Percentiles rank a stretch among this genome's conserved stretches.
Conservation (phyloP, 1,140 invertebrate species). For the Ceratosolen fusciceps region DNA sequence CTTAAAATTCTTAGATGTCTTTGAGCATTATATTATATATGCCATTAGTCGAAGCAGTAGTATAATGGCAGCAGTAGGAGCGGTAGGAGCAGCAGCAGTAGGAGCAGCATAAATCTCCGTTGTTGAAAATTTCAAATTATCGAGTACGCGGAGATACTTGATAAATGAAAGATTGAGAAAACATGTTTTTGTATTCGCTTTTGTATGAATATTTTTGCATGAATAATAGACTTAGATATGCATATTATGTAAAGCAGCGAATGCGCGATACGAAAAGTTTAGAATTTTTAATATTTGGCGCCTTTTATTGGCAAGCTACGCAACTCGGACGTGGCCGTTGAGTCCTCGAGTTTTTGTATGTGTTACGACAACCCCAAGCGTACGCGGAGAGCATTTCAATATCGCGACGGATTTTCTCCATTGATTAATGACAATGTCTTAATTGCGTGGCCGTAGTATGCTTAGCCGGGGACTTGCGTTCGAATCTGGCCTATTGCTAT, state of each 20-base stretch:
- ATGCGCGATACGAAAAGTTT: neutral
- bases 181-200: neutral
- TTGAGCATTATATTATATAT: too few relatives aligned
- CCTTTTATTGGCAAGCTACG: too few relatives aligned
- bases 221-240: slow-evolving; percentile 1
- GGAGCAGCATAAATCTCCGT: too few relatives aligned
- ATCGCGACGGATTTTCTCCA: neutral
- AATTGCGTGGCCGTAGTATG: too few relatives aligned
- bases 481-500: too few relatives aligned
- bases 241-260: neutral
- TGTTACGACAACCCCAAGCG: neutral
- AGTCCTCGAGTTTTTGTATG: neutral
- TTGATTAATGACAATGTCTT: neutral
- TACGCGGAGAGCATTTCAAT: neutral
- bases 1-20: too few relatives aligned
- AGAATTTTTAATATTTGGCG: neutral
- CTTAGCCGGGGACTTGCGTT: too few relatives aligned
- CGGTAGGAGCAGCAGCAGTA: too few relatives aligned
- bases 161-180: neutral
- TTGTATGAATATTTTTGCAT: neutral
- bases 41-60: too few relatives aligned
- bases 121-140: too few relatives aligned
- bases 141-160: too few relatives aligned
- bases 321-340: neutral
- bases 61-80: too few relatives aligned